These are phyloP conservation scores for Ganaspis brasiliensis DNA, from an alignment of 2,888 invertebrate genomes.

Conservation along the genomic window DNA sequence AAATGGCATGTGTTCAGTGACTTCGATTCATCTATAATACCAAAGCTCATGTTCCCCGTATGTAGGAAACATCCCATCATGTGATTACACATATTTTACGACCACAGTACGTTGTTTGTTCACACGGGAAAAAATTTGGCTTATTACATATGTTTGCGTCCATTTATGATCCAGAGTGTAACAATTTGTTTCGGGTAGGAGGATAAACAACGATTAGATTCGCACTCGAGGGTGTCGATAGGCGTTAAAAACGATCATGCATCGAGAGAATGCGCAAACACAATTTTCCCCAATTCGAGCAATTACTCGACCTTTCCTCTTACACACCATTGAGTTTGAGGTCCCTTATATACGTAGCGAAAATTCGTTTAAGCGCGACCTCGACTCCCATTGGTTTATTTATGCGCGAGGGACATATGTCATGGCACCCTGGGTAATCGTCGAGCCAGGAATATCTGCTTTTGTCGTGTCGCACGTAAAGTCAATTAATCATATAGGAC, in stretches of 20 bases:
- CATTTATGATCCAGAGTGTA: not conserved
- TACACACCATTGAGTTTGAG: conserved; percentile 65
- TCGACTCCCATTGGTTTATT: conserved; percentile 50
- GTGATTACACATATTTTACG: conserved; percentile 20
- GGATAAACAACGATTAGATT: conserved; percentile 22
- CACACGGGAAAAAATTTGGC: not conserved
- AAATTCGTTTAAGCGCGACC: conserved; percentile 46
- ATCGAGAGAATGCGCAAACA: conserved; percentile 28
- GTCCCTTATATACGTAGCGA: conserved; percentile 40
- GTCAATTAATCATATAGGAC: conserved; percentile 64
- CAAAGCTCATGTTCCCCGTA: not conserved
- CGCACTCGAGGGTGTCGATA: not conserved
- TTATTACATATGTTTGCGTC: not conserved
- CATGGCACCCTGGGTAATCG: conserved; percentile 55
- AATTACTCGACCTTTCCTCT: conserved; percentile 70
- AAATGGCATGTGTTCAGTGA: no score
- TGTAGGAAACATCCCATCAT: not conserved
- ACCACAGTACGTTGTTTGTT: conserved; percentile 7
- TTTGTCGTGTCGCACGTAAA: conserved; percentile 62
- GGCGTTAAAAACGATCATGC: conserved; percentile 17
- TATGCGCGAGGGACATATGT: conserved; percentile 60
- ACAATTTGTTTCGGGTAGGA: not conserved
- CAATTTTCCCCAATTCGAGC: conserved; percentile 56
- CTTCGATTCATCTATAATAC: conserved; percentile 7
- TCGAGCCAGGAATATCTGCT: conserved; percentile 57